phyloP scores from a whole-genome alignment of 2,113 vertebrate genomes.

The Melanocharis versteri region DNA sequence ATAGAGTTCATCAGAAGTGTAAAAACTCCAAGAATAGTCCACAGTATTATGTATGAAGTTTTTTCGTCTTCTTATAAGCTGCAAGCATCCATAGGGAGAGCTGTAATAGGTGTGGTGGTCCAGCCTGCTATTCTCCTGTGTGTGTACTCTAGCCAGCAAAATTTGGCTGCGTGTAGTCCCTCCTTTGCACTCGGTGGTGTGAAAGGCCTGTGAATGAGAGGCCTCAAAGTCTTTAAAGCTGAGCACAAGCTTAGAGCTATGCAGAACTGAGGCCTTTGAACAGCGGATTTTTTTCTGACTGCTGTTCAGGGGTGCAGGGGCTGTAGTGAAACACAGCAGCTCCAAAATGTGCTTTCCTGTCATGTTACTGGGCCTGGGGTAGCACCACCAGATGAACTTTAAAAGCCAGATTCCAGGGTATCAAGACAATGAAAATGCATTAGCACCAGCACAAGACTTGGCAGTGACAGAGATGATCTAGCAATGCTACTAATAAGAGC shows the following conservation, averaged over 20 bases:
- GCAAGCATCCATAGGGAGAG: background rate
- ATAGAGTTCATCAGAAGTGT: background rate
- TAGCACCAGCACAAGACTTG: background rate
- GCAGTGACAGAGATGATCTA: background rate
- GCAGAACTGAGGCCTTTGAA: background rate
- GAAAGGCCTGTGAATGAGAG: background rate
- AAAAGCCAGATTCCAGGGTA: background rate
- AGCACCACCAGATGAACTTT: background rate
- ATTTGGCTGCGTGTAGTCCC: background rate
- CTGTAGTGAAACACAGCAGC: background rate
- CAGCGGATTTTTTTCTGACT: background rate
- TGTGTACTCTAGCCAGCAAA: background rate
- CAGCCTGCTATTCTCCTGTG: background rate
- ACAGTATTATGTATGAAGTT: background rate
- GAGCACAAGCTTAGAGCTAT: background rate
- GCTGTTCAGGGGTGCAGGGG: background rate
- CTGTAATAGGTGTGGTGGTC: background rate
- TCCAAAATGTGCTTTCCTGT: background rate
- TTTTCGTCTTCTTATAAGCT: background rate
- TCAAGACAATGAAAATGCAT: background rate
- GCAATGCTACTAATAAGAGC: background rate
- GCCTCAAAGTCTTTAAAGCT: background rate
- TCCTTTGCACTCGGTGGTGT: background rate
- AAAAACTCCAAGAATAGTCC: background rate
- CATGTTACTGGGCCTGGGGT: background rate